Base-by-base conservation (phyloP, 2,888 invertebrate genomes). In the Cosmorhoe ocellata region DNA sequence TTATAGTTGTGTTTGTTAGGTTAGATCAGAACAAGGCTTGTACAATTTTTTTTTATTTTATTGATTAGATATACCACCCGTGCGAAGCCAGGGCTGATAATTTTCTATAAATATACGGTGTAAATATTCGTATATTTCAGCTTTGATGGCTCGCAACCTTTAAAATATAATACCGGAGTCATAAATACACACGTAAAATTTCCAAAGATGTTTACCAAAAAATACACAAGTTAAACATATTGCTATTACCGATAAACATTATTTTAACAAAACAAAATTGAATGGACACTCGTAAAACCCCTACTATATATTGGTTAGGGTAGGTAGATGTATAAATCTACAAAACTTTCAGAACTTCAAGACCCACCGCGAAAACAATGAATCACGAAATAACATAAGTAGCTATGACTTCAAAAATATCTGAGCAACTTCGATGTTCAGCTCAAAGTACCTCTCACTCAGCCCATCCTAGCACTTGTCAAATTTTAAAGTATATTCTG, bases 341-440 rank as follows among this genome's bases (percentile, higher is more conserved):
- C 22, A 26, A 36, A 54, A 57, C 47, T 59, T 54, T 48, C 30
- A 45, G 28, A 31, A 50, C 56, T 46, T 47, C 33, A 27, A 40
- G 41, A 55, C 37, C 53, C 39, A 30, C 48, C 40, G n/a, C 11
- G 45, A 55, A 26, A 50, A 58, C 56, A 57, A 40, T 52, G 46
- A 66, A 52, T 61, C 43, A 55, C 44, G 50, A 51, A 49, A 12
- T 49, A 18, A 45, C 26, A 41, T 44, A 42, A 52, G 48, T 37
- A 41, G 34, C 39, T 27, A 9, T 4, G n/a, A 8, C 2, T 26
- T 37, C 32, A 30, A 1, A 40, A 40, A 30, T 32, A 32, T 13
- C 32, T 44, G 37, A 36, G 4, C 44, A 28, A 37, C 36, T 34
- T 33, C 7, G 32, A 10, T 22, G 22, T 12, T 24, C 11, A 31